Conservation (phyloP, 2,797 vertebrate genomes). For the Poeciliopsis gracilis region DNA sequence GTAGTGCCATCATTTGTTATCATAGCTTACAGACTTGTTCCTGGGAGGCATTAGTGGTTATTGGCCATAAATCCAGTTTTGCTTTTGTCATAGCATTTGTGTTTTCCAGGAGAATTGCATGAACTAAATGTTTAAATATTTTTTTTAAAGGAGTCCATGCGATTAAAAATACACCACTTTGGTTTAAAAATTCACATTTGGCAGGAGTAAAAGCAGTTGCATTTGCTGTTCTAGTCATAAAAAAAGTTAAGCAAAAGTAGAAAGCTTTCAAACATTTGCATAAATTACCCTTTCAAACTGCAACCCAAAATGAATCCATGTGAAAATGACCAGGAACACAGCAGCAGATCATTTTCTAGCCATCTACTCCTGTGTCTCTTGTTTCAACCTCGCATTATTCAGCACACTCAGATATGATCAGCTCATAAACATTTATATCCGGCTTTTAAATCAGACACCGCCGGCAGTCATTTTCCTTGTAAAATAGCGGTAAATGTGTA, state of each 20-base stretch:
- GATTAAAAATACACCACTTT: background rate
- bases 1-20: background rate
- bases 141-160: background rate
- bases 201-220: background rate
- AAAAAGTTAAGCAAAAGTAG: background rate
- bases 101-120: background rate
- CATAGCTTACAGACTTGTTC: background rate
- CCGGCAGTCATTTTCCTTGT: constrained; percentile 16
- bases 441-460: constrained; percentile 16
- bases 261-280: background rate
- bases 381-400: constrained; percentile 1
- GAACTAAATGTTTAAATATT: background rate
- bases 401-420: constrained; percentile 4
- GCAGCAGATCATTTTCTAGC: constrained; percentile 5
- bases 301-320: background rate
- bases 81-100: background rate
- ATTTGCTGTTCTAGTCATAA: background rate
- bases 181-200: background rate
- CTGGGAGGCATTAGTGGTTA: background rate
- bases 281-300: background rate
- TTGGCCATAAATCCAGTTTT: background rate
- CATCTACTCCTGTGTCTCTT: background rate
- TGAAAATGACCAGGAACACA: background rate
- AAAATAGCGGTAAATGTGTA: constrained; percentile 3
- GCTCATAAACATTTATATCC: constrained; percentile 44